Evolutionary conservation across 1,140 invertebrate species (phyloP), one percentile per base, ranked within the genome.

Genomic region (Drosophila orena): DNA sequence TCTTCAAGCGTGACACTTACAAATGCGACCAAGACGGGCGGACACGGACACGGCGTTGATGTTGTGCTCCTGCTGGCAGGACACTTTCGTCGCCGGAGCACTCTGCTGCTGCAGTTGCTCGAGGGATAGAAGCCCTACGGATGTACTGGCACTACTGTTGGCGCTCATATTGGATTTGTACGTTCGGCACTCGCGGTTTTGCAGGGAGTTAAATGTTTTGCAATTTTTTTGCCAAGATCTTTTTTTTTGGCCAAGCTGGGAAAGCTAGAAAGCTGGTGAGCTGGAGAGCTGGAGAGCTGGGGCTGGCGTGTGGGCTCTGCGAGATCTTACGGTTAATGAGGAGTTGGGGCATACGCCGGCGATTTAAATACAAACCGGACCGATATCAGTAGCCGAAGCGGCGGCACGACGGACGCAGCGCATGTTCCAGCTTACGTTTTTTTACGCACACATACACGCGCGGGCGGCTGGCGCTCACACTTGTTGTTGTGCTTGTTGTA

Each of bases 271-370:
- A n/a, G n/a, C n/a, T n/a, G n/a, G n/a, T n/a, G n/a, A 27, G 27
- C 5, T 30, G 27, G 27, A 30, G 15, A 62, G 54, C 40, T 66
- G 11, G 37, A 59, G 46, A 68, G 59, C 64, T 64, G 22, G 38
- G 30, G 46, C 46, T 66, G 11, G 37, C 64, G 60, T 65, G 20
- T 40, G 20, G 20, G 60, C 60, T 65, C 60, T 27, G 64, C 64
- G 64, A 68, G 64, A 68, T 65, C 60, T 68, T 52, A 65, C 46
- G 60, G 64, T 52, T 65, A 65, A 52, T 68, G 64, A 68, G 64
- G 46, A 68, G 59, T 68, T 65, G 22, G 38, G 37, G 46, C 46
- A n/a, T 30, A 68, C 46, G 59, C 44, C 46, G 7, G 17, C 30
- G 22, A n/a, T 42, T 53, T 68, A 52, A 52, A 60, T 68, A 66